Evolutionary conservation across 1,140 invertebrate genomes (phyloP), one percentile per base, ranked within the genome.

Genomic region (Papilio aristodemus): DNA sequence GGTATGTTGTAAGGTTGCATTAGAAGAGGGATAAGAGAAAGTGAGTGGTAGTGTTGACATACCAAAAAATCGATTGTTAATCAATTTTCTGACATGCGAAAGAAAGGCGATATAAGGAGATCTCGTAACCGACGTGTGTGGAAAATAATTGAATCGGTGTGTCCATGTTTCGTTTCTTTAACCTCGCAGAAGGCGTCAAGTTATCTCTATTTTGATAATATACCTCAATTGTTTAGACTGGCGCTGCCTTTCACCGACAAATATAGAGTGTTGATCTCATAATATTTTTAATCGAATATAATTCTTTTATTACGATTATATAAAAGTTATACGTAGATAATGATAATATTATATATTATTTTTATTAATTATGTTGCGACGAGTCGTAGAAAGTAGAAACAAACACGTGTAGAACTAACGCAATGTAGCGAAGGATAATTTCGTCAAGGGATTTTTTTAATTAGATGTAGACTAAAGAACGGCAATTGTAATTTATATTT

Each of bases 201-300:
- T 54, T 54, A 25, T 54, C 46, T 54, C 22, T 54, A 54, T 54
- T 54, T 11, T 22, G 22, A 54, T 54, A 54, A 54, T 54, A 54
- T 13, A 13, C 3, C 5, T 54, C 46, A 54, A 22, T 54, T 54
- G 46, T 54, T 54, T 54, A 54, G 46, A 22, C 46, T 54, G 10
- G 9, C 2, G 19, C 5, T 10, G 1, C 17, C 46, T 54, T 54
- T 22, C 19, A 54, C 46, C 46, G 46, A 54, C 46, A 43, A 6
- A 50, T 25, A 25, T 54, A 11, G 17, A 54, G 19, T 54, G 22
- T 32, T 50, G 10, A 19, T 22, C 17, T 54, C 46, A 54, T 54
- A 54, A 54, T 54, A 54, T 54, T 54, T 22, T 54, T 54, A 22
- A 54, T 54, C 22, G 9, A 54, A 54, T 54, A 54, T 54, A 54